These are phyloP conservation scores for Papilio polytes DNA, from an alignment of 1,140 invertebrate species.

Conservation along the genomic window DNA sequence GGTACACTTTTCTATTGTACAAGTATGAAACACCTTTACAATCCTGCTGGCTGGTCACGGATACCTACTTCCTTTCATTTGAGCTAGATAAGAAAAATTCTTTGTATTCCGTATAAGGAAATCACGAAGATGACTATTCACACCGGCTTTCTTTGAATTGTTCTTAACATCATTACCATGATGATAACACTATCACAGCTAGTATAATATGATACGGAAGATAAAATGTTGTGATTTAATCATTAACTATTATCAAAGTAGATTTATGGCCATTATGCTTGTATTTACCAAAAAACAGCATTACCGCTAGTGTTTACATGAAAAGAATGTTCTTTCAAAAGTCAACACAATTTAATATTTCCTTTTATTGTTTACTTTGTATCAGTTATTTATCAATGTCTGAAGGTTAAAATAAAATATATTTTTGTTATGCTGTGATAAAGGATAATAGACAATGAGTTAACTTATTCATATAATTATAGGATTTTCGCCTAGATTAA, in stretches of 20 bases:
- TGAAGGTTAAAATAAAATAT: conserved; percentile 1
- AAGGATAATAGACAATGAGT: conserved; percentile 2
- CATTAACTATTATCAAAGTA: conserved; percentile 1
- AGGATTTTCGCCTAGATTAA: conserved; percentile 50
- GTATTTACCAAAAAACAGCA: background rate
- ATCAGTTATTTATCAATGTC: background rate
- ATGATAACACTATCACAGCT: conserved; percentile 5
- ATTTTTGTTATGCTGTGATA: conserved; percentile 5
- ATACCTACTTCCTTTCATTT: too few species aligned
- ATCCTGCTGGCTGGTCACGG: too few species aligned
- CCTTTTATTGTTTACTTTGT: conserved; percentile 35
- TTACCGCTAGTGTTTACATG: conserved; percentile 20
- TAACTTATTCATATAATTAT: conserved; percentile 41
- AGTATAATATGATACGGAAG: conserved; percentile 9
- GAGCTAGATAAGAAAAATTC: background rate
- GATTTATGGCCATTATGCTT: background rate
- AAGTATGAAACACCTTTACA: too few species aligned
- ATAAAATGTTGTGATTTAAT: conserved; percentile 20
- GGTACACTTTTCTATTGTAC: too few species aligned
- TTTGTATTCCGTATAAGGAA: background rate
- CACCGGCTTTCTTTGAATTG: conserved; percentile 22
- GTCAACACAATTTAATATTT: conserved; percentile 41
- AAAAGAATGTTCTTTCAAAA: conserved; percentile 36
- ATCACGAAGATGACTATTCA: background rate
- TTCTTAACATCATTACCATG: background rate